Conservation (phyloP, 2,113 vertebrate species). For the Hiodon alosoides region DNA sequence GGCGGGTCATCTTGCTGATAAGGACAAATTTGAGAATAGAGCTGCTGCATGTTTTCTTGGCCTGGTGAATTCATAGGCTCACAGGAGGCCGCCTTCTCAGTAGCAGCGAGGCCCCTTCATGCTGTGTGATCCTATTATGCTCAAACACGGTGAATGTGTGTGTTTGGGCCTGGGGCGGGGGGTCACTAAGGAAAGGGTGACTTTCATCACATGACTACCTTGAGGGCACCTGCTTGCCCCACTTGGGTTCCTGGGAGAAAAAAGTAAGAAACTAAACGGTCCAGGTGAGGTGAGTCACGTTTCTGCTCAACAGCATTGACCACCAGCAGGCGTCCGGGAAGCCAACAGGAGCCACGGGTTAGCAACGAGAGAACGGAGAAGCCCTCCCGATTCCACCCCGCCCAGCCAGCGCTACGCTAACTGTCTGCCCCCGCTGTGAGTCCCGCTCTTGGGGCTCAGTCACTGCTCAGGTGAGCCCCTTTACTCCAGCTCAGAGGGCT, state of each 20-base stretch:
- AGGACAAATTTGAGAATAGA: slow-evolving; percentile 14
- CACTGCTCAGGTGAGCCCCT: not conserved
- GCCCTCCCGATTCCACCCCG: too few species aligned
- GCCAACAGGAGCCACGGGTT: too few species aligned
- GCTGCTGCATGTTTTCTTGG: not conserved
- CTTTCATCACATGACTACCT: slow-evolving; percentile 44
- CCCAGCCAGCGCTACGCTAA: too few species aligned
- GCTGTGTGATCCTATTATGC: not conserved
- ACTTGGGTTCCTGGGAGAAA: slow-evolving; percentile 44
- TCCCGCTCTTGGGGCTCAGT: not conserved
- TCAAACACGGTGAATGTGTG: not conserved
- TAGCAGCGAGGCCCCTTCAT: slow-evolving; percentile 13
- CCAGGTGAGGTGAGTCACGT: not conserved
- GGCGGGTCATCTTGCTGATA: slow-evolving; percentile 6
- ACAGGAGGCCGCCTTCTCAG: not conserved
- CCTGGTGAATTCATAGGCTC: not conserved
- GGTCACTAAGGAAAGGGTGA: not conserved
- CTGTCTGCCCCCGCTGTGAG: not conserved
- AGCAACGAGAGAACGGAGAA: too few species aligned
- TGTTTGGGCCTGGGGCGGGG: not conserved
- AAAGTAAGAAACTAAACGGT: slow-evolving; percentile 58
- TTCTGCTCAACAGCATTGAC: too few species aligned
- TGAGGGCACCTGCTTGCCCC: slow-evolving; percentile 49
- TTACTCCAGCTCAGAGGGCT: too few species aligned
- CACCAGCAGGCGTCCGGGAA: too few species aligned